Conservation (phyloP, 2,797 vertebrate genomes). For the Synaphobranchus kaupii region DNA sequence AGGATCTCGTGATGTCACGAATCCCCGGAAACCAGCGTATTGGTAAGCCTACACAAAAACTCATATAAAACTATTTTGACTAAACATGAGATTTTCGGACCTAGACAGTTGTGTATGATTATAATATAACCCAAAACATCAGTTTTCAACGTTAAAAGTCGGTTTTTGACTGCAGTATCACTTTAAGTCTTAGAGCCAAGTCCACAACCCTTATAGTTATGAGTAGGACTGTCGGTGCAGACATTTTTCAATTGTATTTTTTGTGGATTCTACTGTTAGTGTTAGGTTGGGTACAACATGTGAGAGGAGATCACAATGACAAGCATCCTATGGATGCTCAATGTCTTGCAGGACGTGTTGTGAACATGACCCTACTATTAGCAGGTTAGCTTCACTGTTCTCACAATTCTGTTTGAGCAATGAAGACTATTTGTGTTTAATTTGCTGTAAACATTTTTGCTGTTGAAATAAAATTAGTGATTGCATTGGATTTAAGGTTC, state of each 20-base stretch:
- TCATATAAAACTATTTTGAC: no score
- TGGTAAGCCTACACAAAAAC: no score
- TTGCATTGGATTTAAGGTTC: background rate
- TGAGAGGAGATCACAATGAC: background rate
- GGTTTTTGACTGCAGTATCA: no score
- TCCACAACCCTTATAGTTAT: background rate
- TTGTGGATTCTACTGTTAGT: background rate
- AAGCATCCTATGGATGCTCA: background rate
- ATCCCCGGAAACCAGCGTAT: no score
- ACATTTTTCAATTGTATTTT: background rate
- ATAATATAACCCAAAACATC: no score
- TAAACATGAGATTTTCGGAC: no score
- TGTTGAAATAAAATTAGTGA: background rate
- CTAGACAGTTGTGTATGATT: no score
- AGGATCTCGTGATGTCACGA: no score
- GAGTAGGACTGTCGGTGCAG: background rate
- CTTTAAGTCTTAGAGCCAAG: no score
- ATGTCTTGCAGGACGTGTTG: background rate
- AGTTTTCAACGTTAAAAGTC: no score
- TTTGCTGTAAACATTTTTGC: background rate
- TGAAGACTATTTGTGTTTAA: background rate
- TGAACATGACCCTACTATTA: background rate
- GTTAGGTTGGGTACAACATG: background rate
- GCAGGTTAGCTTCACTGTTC: background rate
- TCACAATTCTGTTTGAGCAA: background rate